phyloP scores from a whole-genome alignment of 2,113 vertebrate species.

The Pavo muticus region DNA sequence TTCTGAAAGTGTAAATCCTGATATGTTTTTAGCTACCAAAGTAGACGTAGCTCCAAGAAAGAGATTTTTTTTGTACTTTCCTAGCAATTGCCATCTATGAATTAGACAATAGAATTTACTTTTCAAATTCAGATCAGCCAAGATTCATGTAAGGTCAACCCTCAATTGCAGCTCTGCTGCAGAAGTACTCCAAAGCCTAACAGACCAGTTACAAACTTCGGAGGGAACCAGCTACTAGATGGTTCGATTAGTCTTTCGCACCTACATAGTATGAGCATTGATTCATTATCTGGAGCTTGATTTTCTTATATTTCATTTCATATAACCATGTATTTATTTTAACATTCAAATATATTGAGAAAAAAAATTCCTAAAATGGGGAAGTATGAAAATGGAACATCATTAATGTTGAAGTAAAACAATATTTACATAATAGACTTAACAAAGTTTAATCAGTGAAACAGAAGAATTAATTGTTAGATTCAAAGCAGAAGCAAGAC shows the following conservation, averaged over 20 bases:
- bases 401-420: conserved; percentile 18
- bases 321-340: neutral
- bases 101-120: neutral
- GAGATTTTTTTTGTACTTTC: neutral
- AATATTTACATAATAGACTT: conserved; percentile 16
- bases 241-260: too few relatives aligned
- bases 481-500: conserved; percentile 45
- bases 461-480: neutral
- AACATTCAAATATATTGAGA: neutral
- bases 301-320: neutral
- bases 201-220: neutral
- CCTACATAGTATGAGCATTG: neutral
- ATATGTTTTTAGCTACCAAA: neutral
- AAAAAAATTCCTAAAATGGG: neutral
- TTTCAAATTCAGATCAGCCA: neutral
- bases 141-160: neutral
- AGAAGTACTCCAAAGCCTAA: neutral
- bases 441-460: neutral
- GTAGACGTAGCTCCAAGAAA: neutral
- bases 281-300: neutral
- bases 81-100: neutral
- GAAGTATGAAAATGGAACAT: neutral
- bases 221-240: too few relatives aligned
- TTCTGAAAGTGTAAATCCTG: neutral
- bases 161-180: neutral